Conservation (phyloP, 2,113 vertebrate genomes). For the Zosterops lateralis region DNA sequence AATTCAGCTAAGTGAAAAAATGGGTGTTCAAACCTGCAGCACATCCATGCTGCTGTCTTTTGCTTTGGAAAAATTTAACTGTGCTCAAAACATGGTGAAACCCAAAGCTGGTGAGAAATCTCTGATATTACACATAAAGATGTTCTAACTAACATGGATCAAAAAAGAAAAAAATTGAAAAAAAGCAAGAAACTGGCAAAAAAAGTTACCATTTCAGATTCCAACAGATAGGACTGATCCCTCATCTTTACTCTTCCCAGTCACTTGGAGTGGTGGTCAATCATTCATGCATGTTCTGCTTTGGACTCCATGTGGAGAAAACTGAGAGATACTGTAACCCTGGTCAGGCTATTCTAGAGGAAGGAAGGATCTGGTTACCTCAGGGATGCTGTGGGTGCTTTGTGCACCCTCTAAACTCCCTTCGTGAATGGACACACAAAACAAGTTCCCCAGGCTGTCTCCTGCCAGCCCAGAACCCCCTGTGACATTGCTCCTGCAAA, state of each 20-base stretch:
- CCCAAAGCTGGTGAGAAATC: not conserved
- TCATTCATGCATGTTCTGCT: not conserved
- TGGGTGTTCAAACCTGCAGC: not conserved
- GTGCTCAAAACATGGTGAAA: not conserved
- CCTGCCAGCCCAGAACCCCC: not conserved
- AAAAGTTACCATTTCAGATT: not conserved
- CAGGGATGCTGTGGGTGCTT: not conserved
- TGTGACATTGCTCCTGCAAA: not conserved
- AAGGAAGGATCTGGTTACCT: not conserved
- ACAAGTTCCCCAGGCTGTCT: not conserved
- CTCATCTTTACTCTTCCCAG: not conserved
- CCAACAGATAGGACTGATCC: not conserved
- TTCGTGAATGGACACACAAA: not conserved
- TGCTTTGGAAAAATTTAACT: not conserved
- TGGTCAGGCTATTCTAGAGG: not conserved
- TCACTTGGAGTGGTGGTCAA: not conserved
- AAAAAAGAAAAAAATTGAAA: accelerated
- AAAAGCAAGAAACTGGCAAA: not conserved
- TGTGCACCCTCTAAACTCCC: not conserved
- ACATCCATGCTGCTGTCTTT: not conserved
- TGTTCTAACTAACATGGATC: not conserved
- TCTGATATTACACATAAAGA: not conserved
- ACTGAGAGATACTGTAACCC: not conserved
- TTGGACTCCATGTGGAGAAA: not conserved
- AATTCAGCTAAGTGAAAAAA: not conserved